phyloP scores from a whole-genome alignment of 2,888 invertebrate genomes.

The Psococerastis gibbosa region DNA sequence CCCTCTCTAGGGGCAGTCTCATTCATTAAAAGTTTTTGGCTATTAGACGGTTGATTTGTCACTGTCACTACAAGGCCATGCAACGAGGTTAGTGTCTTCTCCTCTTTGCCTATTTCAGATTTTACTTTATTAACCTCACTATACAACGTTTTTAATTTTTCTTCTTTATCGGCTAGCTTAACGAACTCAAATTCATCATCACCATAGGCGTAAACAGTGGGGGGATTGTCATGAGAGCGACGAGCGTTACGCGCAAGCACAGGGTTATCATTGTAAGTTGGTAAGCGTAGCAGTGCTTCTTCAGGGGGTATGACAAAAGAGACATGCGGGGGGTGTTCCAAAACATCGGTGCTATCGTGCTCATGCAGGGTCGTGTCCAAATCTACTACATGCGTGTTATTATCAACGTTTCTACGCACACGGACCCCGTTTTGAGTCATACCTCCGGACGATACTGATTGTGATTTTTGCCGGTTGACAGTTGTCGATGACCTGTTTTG shows the following conservation, averaged over 20 bases:
- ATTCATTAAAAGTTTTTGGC: constrained; percentile 8
- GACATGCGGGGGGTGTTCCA: neutral
- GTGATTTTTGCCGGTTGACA: constrained; percentile 39
- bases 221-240: constrained; percentile 16
- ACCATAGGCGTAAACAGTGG: constrained; percentile 26
- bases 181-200: constrained; percentile 30
- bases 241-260: neutral
- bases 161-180: constrained; percentile 23
- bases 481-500: constrained; percentile 38
- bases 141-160: constrained; percentile 17
- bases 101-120: constrained; percentile 23
- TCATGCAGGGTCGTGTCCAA: constrained; percentile 7
- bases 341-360: constrained; percentile 1
- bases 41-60: neutral
- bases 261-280: neutral
- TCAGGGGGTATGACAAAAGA: constrained; percentile 7
- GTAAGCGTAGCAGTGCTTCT: neutral
- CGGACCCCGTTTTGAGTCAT: constrained; percentile 19
- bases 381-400: constrained; percentile 34
- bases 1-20: neutral
- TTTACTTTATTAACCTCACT: too few relatives aligned
- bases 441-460: constrained; percentile 28
- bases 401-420: constrained; percentile 43
- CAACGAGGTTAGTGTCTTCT: constrained; percentile 49
- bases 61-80: constrained; percentile 27